Evolutionary conservation across 2,888 invertebrate species (phyloP).

Genomic region (Eupithecia tripunctaria): DNA sequence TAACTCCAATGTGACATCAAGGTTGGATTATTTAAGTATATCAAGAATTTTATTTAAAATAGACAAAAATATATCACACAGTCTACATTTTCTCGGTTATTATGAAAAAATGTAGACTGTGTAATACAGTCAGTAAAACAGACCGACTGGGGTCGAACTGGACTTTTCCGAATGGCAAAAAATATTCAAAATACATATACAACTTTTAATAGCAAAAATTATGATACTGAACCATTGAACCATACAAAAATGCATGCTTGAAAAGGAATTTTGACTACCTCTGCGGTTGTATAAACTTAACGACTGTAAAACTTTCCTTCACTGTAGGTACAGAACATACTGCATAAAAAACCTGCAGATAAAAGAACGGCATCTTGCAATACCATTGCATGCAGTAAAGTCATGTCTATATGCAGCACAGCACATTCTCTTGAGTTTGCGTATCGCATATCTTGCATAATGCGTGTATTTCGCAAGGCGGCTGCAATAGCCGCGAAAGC

Average conservation of each 20-base stretch:
- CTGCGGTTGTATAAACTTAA: not conserved
- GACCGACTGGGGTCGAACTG: not conserved
- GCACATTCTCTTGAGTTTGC: constrained; percentile 64
- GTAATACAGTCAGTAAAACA: no score
- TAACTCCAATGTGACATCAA: constrained; percentile 27
- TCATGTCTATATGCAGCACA: constrained; percentile 48
- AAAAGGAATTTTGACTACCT: not conserved
- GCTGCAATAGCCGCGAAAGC: constrained; percentile 75
- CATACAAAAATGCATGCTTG: not conserved
- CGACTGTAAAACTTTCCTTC: not conserved
- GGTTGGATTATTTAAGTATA: constrained; percentile 24
- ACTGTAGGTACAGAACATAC: not conserved
- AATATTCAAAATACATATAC: not conserved
- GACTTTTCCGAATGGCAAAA: not conserved
- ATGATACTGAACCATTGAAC: not conserved
- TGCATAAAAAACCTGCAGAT: constrained; percentile 5
- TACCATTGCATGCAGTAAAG: constrained; percentile 27
- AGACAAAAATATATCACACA: constrained; percentile 2
- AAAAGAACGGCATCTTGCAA: constrained; percentile 20
- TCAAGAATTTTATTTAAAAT: constrained; percentile 19
- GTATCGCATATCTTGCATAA: constrained; percentile 75
- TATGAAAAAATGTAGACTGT: no score
- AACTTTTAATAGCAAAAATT: not conserved
- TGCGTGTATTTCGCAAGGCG: constrained; percentile 71
- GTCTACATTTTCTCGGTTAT: not conserved